Base-by-base conservation (phyloP, 2,888 invertebrate species). In the Synanthedon andrenaeformis region DNA sequence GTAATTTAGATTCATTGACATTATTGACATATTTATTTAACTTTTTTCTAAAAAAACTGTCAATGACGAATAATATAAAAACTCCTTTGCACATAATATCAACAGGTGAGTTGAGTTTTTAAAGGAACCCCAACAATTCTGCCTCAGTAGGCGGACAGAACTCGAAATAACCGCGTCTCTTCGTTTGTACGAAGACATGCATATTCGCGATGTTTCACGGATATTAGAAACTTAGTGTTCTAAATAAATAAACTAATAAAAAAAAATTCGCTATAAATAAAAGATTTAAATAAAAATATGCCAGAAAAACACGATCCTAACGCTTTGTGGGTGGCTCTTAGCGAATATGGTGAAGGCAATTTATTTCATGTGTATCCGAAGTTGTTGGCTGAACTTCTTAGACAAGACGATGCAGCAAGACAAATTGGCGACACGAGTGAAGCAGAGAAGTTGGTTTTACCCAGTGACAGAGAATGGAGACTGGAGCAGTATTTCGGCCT, bases 381-480 rank as follows among this genome's bases (percentile, higher is more conserved):
- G 64, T 78, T 93, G 2, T 83, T 94, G 72, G 89, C 90, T 1
- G 87, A 91, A 56, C 74, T 93, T 59, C 77, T 93, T 51, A 69
- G 87, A 1, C 82, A 89, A 64, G 82, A 83, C 51, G 82, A 83
- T 45, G 84, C 84, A 14, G 82, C 84, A 2, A 70, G 82, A 52
- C 75, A 79, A 55, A 80, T 79, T 19, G 78, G 82, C 0, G 83
- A 87, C 58, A 80, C 74, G 12, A 79, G 71, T 41, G 89, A 89
- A 58, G 78, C 87, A 11, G 90, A 90, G 58, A 86, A 87, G 49
- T 82, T 93, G 55, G 85, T 91, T 42, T 79, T 93, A 45, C 93
- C 93, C 10, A 93, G 93, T 64, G 92, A 93, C 65, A 89, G 88
- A 60, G 90, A 90, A 42, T 93, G 92, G 90, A 82, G 92, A 56